phyloP scores from a whole-genome alignment of 2,888 invertebrate genomes.

The Eutolmus rufibarbis region DNA sequence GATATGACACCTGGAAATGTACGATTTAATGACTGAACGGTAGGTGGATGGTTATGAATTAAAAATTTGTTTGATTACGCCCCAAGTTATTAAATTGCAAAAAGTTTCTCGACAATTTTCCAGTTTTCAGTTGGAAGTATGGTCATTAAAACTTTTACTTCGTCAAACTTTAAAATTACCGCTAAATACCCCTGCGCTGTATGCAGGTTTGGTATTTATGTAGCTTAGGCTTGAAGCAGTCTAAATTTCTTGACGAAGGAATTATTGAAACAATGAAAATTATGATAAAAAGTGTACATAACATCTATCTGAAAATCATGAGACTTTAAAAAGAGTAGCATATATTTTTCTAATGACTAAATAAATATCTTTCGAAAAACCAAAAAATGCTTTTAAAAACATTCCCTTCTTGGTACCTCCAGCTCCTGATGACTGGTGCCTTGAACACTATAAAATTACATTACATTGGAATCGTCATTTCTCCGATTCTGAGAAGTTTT shows the following conservation, averaged over 20 bases:
- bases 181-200: background rate
- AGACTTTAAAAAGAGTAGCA: no score
- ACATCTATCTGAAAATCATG: background rate
- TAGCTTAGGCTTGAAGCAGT: background rate
- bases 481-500: background rate
- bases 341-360: no score
- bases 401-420: background rate
- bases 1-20: background rate
- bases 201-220: background rate
- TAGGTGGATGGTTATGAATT: background rate
- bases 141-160: background rate
- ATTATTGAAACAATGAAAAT: background rate
- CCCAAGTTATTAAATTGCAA: background rate
- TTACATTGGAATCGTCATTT: background rate
- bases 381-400: background rate
- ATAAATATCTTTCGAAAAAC: no score
- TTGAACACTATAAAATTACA: background rate
- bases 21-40: background rate
- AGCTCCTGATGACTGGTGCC: background rate
- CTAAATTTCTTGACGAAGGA: background rate
- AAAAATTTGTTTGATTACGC: background rate
- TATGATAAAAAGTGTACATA: background rate
- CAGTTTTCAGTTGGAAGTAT: background rate
- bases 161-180: background rate
- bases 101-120: background rate